Evolutionary conservation across 37 sponge, comb jelly and placozoan genomes (phyloP).

Genomic region (Beroe ovata): DNA sequence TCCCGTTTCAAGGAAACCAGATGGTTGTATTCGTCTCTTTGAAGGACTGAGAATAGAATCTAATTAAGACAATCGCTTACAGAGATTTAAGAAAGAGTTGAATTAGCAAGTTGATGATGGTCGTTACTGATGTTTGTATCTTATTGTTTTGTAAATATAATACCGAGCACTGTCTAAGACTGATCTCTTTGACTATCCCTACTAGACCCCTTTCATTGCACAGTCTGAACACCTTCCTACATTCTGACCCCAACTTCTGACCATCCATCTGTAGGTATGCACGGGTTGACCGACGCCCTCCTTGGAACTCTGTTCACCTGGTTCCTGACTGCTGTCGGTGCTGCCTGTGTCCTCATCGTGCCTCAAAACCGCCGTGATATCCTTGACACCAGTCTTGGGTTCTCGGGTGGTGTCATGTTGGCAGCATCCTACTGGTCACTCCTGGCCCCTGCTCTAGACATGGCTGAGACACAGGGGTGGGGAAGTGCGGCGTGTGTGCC

Average conservation of each 20-base stretch:
- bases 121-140: no score
- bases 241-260: no score
- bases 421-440: constrained; percentile 97
- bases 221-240: no score
- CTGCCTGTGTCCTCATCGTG: constrained; percentile 84
- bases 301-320: constrained; percentile 89
- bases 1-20: constrained; percentile 9
- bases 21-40: not conserved
- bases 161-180: no score
- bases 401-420: constrained; percentile 88
- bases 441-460: constrained; percentile 88
- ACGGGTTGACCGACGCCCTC: constrained; percentile 11
- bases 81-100: no score
- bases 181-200: no score
- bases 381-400: constrained; percentile 35
- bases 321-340: constrained; percentile 92
- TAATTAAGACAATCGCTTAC: no score
- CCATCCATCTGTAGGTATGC: constrained; percentile 12
- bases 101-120: no score
- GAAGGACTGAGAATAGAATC: no score
- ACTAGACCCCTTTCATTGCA: no score
- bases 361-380: constrained; percentile 31
- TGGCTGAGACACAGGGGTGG: constrained; percentile 81
- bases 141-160: no score
- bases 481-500: constrained; percentile 69